Conservation (phyloP, 2,888 invertebrate species). For the Sericinus montela region DNA sequence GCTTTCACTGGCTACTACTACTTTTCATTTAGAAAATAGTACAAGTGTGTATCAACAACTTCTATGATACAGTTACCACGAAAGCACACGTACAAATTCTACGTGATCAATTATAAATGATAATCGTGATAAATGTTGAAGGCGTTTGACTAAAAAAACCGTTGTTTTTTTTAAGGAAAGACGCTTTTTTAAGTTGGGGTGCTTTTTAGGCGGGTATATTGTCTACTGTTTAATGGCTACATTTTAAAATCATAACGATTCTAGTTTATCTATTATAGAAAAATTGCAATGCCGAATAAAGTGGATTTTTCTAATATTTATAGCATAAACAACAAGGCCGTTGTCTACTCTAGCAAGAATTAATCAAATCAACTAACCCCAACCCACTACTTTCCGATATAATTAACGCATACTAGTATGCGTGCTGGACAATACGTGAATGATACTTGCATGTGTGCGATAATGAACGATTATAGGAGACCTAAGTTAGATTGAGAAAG, state of each 20-base stretch:
- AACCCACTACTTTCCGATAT: slow-evolving; percentile 78
- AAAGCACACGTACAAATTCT: too few relatives aligned
- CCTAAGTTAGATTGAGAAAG: slow-evolving; percentile 58
- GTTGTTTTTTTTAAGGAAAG: too few relatives aligned
- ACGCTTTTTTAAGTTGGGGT: too few relatives aligned
- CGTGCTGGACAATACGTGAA: slow-evolving; percentile 67
- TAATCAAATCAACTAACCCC: slow-evolving; percentile 79
- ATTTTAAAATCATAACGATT: not conserved
- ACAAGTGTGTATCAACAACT: too few relatives aligned
- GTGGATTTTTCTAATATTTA: slow-evolving; percentile 70
- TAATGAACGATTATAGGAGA: slow-evolving; percentile 78
- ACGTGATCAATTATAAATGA: too few relatives aligned
- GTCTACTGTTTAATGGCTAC: too few relatives aligned
- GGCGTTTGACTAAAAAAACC: too few relatives aligned
- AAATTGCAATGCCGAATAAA: slow-evolving; percentile 15
- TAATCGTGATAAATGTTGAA: too few relatives aligned
- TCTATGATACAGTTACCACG: too few relatives aligned
- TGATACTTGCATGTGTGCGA: slow-evolving; percentile 63
- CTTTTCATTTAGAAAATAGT: too few relatives aligned
- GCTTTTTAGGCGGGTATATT: too few relatives aligned
- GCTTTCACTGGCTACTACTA: too few relatives aligned
- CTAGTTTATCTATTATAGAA: not conserved
- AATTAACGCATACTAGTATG: slow-evolving; percentile 75
- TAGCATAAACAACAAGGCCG: slow-evolving; percentile 68
- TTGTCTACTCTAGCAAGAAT: slow-evolving; percentile 70